phyloP scores from a whole-genome alignment of 2,888 invertebrate genomes.

The Anoncus sp. region DNA sequence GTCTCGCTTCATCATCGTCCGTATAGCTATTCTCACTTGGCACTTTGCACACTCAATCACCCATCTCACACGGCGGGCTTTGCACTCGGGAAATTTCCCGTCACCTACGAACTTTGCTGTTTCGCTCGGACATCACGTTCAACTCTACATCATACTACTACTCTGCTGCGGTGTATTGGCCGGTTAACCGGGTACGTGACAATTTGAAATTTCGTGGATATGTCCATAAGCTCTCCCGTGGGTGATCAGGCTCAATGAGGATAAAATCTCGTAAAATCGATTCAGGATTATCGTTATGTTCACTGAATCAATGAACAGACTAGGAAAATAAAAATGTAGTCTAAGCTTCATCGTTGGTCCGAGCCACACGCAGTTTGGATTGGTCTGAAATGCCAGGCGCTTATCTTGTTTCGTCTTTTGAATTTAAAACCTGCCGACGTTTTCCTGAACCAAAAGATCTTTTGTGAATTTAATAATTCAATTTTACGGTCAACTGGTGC shows the following conservation, averaged over 20 bases:
- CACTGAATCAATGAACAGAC: background rate
- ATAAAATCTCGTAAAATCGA: background rate
- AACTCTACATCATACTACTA: background rate
- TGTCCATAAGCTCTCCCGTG: background rate
- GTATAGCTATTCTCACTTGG: slow-evolving; percentile 9
- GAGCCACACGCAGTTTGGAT: no score
- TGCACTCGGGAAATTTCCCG: slow-evolving; percentile 23
- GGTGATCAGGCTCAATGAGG: slow-evolving; percentile 5
- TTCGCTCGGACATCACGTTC: slow-evolving; percentile 9
- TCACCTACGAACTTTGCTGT: slow-evolving; percentile 38
- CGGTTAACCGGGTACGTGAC: slow-evolving; percentile 33
- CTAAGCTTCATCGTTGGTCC: no score
- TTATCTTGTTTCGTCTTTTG: background rate
- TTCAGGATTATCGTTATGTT: background rate
- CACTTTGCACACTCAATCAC: slow-evolving; percentile 6
- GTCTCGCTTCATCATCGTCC: slow-evolving; percentile 20
- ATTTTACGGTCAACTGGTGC: slow-evolving; percentile 5
- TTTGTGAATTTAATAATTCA: slow-evolving; percentile 14
- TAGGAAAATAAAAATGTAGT: no score
- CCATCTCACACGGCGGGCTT: slow-evolving; percentile 18
- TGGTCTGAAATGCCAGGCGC: no score
- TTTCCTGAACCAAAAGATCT: background rate
- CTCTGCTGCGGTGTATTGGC: slow-evolving; percentile 8
- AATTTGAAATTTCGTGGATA: slow-evolving; percentile 32
- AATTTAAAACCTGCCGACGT: background rate